Conservation (phyloP, 2,888 invertebrate genomes). For the Asteroscopus sphinx region DNA sequence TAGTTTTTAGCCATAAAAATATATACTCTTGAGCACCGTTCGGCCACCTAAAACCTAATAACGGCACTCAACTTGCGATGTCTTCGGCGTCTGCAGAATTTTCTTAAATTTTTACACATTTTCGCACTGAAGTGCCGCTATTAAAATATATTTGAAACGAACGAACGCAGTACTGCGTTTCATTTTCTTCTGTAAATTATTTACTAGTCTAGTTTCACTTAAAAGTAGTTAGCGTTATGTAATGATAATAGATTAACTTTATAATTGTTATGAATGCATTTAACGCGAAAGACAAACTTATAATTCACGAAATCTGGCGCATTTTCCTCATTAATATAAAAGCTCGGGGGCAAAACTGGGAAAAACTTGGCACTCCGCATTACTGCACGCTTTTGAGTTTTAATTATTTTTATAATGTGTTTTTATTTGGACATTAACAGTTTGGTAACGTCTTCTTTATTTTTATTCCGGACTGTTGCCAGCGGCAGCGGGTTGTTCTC, state of each 20-base stretch:
- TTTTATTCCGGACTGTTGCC: neutral
- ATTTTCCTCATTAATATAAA: constrained; percentile 55
- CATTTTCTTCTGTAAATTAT: constrained; percentile 1
- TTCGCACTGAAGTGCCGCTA: neutral
- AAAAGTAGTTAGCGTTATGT: constrained; percentile 11
- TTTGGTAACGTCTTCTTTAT: neutral
- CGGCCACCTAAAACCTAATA: constrained; percentile 9
- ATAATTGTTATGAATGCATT: constrained; percentile 42
- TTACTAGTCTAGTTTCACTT: neutral
- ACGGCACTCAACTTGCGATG: neutral
- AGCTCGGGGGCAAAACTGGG: constrained; percentile 34
- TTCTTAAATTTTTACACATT: constrained; percentile 1
- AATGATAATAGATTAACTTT: constrained; percentile 26
- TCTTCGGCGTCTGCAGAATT: constrained; percentile 1
- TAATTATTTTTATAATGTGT: constrained; percentile 22
- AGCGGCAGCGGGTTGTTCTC: neutral
- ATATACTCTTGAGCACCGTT: neutral
- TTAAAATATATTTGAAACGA: constrained; percentile 7
- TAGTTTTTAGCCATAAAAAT: constrained; percentile 7
- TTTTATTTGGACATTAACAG: constrained; percentile 5
- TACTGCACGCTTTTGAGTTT: constrained; percentile 24
- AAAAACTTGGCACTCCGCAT: constrained; percentile 17
- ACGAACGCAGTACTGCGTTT: neutral
- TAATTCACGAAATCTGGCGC: constrained; percentile 46
- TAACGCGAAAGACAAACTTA: constrained; percentile 31